Evolutionary conservation across 2,113 vertebrate genomes (phyloP).

Genomic region (Geothlypis trichas): DNA sequence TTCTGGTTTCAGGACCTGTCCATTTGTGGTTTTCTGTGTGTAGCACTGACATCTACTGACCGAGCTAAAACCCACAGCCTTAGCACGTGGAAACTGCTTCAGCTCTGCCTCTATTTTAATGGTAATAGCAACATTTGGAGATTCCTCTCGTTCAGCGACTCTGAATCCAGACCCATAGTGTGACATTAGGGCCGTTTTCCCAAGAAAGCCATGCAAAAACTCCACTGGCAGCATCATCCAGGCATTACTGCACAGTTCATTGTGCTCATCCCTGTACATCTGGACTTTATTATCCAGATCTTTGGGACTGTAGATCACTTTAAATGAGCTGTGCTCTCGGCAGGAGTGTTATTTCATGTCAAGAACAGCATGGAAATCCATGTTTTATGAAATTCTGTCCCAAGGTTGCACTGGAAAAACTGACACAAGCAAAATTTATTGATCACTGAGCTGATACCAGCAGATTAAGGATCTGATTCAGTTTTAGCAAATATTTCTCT

Average conservation of each 20-base stretch:
- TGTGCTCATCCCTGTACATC: neutral
- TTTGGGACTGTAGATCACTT: neutral
- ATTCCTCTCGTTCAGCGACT: neutral
- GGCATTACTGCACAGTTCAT: neutral
- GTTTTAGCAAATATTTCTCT: neutral
- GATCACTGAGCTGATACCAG: neutral
- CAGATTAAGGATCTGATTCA: neutral
- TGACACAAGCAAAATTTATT: neutral
- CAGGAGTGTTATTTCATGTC: neutral
- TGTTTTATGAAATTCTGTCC: neutral
- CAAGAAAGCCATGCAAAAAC: neutral
- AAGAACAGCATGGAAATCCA: neutral
- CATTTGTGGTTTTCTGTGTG: accelerated
- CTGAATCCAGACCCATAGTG: neutral
- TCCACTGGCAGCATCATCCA: neutral
- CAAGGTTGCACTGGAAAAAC: neutral
- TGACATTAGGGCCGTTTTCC: neutral
- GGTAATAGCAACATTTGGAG: neutral
- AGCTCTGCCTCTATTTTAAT: neutral
- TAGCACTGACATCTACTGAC: slow-evolving; percentile 10
- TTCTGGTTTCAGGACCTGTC: neutral
- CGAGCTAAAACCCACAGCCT: neutral
- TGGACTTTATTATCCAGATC: neutral
- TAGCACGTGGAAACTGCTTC: neutral
- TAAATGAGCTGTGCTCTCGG: accelerated